Evolutionary conservation across 2,888 invertebrate genomes (phyloP).

Genomic region (Pristionchus fissidentatus): DNA sequence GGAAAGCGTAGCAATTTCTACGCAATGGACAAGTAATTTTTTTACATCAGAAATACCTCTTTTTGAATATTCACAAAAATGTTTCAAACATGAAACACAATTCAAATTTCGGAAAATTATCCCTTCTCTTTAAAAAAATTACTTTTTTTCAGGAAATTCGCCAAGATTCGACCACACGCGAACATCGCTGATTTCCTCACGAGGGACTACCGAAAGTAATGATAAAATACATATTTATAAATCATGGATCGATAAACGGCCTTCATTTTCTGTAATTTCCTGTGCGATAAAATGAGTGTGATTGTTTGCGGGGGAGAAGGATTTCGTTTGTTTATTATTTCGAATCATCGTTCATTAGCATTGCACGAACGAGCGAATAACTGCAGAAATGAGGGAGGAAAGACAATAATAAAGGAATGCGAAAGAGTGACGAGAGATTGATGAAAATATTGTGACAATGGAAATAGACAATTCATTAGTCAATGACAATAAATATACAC

Average conservation of each 20-base stretch:
- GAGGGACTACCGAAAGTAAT: conserved; percentile 8
- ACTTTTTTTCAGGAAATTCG: conserved; percentile 14
- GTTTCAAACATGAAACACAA: too few relatives aligned
- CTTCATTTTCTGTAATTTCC: conserved; percentile 15
- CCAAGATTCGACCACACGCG: not conserved
- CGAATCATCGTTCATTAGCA: not conserved
- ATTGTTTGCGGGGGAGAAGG: too few relatives aligned
- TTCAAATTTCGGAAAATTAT: not conserved
- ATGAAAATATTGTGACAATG: too few relatives aligned
- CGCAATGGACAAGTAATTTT: conserved; percentile 36
- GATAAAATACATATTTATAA: not conserved
- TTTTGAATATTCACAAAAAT: too few relatives aligned
- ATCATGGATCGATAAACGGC: not conserved
- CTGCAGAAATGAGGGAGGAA: not conserved
- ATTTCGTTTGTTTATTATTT: conserved; percentile 14
- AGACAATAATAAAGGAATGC: too few relatives aligned
- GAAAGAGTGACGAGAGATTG: too few relatives aligned
- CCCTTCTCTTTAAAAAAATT: not conserved
- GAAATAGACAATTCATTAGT: too few relatives aligned
- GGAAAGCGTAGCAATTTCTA: conserved; percentile 46
- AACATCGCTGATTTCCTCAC: not conserved
- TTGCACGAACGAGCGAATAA: not conserved
- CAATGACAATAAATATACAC: too few relatives aligned
- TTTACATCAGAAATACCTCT: not conserved
- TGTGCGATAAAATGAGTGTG: conserved; percentile 4